Evolutionary conservation across 1,140 invertebrate genomes (phyloP).

Genomic region (Polyergus mexicanus): DNA sequence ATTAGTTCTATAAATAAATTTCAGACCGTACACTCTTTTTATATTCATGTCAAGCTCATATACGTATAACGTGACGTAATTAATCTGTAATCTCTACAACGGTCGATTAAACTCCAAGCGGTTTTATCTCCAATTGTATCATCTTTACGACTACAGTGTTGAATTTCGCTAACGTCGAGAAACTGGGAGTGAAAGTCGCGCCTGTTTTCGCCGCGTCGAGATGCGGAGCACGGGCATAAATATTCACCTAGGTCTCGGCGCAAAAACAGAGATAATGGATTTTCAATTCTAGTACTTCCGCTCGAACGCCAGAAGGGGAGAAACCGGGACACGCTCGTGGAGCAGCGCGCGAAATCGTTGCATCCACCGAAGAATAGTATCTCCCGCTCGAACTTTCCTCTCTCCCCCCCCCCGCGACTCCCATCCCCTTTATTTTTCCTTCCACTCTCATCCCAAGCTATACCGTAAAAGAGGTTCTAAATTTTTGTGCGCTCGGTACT

Average conservation of each 20-base stretch:
- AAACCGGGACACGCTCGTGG: neutral
- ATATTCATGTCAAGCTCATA: neutral
- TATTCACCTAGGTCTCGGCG: conserved; percentile 36
- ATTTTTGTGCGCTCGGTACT: conserved; percentile 57
- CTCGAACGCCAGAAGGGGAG: neutral
- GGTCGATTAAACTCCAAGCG: conserved; percentile 24
- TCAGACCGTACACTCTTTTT: neutral
- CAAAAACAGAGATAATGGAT: conserved; percentile 64
- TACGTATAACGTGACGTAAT: neutral
- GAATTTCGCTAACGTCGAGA: conserved; percentile 30
- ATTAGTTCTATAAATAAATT: conserved; percentile 27
- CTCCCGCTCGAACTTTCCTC: conserved; percentile 19
- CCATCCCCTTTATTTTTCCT: conserved; percentile 68
- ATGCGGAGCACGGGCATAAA: conserved; percentile 31
- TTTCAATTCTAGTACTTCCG: conserved; percentile 57
- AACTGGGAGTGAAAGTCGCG: conserved; percentile 37
- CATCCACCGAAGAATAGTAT: conserved; percentile 13
- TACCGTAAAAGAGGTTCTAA: conserved; percentile 66
- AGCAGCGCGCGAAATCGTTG: conserved; percentile 25
- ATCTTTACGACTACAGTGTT: conserved; percentile 24
- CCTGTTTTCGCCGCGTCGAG: conserved; percentile 48
- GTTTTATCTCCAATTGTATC: conserved; percentile 53
- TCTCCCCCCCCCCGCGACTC: neutral
- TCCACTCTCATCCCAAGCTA: conserved; percentile 10
- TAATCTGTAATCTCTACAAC: conserved; percentile 26